Evolutionary conservation across 2,797 vertebrate species (phyloP), one percentile per base, ranked within the genome.

Genomic region (Tokudaia tokunoshimensis): DNA sequence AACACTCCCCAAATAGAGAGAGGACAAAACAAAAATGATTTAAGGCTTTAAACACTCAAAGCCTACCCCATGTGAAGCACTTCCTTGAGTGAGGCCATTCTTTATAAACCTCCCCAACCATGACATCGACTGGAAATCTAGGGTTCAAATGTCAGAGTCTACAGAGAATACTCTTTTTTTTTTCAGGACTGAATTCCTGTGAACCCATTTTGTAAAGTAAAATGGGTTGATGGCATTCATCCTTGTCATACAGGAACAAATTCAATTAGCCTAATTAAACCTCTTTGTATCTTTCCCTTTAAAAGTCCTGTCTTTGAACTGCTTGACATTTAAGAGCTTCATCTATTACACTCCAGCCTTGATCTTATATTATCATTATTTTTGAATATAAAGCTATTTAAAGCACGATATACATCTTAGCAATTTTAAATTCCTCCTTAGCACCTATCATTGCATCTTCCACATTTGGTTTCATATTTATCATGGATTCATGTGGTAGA

Each of bases 401-500:
- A 94, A 94, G 52, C 37, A 89, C 11, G 37, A 87, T 76, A 87
- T 63, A 65, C 75, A 89, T 94, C 29, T 96, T 89, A 95, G 17
- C 44, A 86, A 91, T 91, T 89, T 15, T 26, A 91, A 94, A 97
- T 90, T 94, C 52, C 29, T 96, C 63, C 57, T n/a, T 29, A 52
- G 6, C 44, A 89, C 44, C 63, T 96, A 95, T 57, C 67, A 47
- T 31, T 26, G 34, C n/a, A 74, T 89, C 20, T 50, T 59, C 83
- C 75, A 94, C 29, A 86, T 84, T 97, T 92, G 89, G 34, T 91
- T 84, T 96, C 41, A 89, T 41, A 72, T 96, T 94, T 93, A 75
- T 94, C 50, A 67, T 74, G 57, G 41, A 92, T 81, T 94, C 52
- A 78, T 93, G 94, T 14, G 12, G 70, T 20, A 76, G 61, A 91